phyloP scores from a whole-genome alignment of 1,140 invertebrate genomes.

The Lepidurus apus region DNA sequence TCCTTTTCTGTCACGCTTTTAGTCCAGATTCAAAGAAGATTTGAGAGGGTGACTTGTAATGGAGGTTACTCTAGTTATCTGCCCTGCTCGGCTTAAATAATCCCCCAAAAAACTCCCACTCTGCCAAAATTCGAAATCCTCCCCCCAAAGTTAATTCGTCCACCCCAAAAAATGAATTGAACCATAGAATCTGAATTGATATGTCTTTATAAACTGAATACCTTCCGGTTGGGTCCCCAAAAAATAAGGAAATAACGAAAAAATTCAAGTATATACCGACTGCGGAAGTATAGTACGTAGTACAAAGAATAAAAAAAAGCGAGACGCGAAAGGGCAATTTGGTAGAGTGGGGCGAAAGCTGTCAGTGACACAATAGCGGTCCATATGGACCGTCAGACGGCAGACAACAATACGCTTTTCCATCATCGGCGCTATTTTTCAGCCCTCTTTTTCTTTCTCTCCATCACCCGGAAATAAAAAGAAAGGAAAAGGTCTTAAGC shows the following conservation, averaged over 20 bases:
- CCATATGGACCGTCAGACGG: constrained; percentile 12
- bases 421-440: constrained; percentile 13
- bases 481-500: neutral
- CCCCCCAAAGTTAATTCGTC: neutral
- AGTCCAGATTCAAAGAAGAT: neutral
- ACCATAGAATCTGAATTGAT: neutral
- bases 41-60: neutral
- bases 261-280: neutral
- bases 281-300: neutral
- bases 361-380: constrained; percentile 21
- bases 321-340: constrained; percentile 21
- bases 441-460: neutral
- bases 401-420: constrained; percentile 21
- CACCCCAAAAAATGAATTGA: neutral
- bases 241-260: neutral
- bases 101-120: neutral
- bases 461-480: neutral
- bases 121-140: neutral
- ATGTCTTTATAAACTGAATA: neutral
- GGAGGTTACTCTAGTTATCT: neutral
- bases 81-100: neutral
- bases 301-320: neutral
- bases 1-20: constrained; percentile 18
- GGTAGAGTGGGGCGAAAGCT: constrained; percentile 14
- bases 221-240: neutral